These are phyloP conservation scores for Zoroaster sp. DNA, from an alignment of 53 echinoderm and acorn worm species.

Conservation along the genomic window DNA sequence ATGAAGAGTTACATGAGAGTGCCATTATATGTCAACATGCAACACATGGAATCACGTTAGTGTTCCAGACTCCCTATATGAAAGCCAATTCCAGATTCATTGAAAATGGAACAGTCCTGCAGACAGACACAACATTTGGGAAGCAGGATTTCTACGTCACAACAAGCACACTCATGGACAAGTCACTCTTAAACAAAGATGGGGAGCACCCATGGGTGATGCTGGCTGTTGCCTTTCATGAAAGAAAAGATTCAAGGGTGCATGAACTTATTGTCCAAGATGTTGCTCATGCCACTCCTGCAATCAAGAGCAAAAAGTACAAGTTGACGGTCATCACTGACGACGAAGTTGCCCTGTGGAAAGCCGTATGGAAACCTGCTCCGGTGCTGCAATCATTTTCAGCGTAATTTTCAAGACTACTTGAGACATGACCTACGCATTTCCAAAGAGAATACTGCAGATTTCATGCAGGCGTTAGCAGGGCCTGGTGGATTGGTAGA, in stretches of 20 bases:
- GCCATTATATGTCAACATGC: constrained; percentile 42
- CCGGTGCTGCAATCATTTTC: constrained; percentile 25
- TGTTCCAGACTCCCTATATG: constrained; percentile 46
- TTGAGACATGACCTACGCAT: constrained; percentile 9
- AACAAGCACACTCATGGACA: not conserved
- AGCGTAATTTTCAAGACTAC: constrained; percentile 37
- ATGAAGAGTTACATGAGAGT: constrained; percentile 19
- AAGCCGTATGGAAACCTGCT: constrained; percentile 14
- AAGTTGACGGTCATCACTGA: constrained; percentile 38
- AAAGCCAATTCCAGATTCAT: constrained; percentile 28
- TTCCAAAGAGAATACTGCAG: not conserved
- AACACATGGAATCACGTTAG: constrained; percentile 34
- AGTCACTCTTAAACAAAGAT: constrained; percentile 1
- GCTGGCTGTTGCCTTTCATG: constrained; percentile 46
- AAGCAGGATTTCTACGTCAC: constrained; percentile 53
- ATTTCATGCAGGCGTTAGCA: constrained; percentile 3
- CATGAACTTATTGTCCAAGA: constrained; percentile 26
- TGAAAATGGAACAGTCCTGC: constrained; percentile 22
- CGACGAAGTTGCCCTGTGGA: constrained; percentile 16
- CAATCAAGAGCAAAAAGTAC: constrained; percentile 6
- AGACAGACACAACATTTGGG: constrained; percentile 49
- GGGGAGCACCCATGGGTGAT: constrained; percentile 44
- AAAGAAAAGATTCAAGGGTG: constrained; percentile 26
- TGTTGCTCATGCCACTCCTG: not conserved
- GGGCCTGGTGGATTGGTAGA: not conserved